Conservation (phyloP, 2,888 invertebrate genomes). For the Spodoptera picta region DNA sequence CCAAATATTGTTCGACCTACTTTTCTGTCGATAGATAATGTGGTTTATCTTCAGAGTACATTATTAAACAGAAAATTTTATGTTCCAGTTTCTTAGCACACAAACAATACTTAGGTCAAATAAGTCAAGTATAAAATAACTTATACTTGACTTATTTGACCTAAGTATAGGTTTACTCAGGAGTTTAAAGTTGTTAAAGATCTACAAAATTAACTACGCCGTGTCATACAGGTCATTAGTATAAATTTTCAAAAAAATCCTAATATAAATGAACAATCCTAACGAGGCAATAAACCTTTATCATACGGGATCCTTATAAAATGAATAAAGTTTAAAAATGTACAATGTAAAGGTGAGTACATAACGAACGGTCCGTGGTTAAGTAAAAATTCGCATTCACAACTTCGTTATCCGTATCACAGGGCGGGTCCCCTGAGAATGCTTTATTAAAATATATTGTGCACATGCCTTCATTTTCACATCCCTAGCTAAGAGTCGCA, state of each 20-base stretch:
- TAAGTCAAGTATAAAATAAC: too few species aligned
- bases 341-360: conserved; percentile 52
- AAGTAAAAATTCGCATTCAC: conserved; percentile 83
- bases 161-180: too few species aligned
- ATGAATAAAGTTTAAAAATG: conserved; percentile 51
- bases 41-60: too few species aligned
- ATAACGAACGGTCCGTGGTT: conserved; percentile 70
- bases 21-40: conserved; percentile 3
- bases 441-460: conserved; percentile 88
- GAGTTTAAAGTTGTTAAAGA: too few species aligned
- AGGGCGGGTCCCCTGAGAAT: conserved; percentile 78
- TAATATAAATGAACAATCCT: too few species aligned
- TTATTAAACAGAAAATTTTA: too few species aligned
- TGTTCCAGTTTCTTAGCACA: too few species aligned
- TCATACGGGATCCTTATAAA: conserved; percentile 33
- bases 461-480: conserved; percentile 78
- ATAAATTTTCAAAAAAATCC: too few species aligned
- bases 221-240: too few species aligned
- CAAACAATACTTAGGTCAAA: too few species aligned
- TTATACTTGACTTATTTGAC: too few species aligned
- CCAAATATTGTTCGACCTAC: conserved; percentile 13
- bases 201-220: too few species aligned
- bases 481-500: conserved; percentile 62
- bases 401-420: conserved; percentile 82
- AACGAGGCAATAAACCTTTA: conserved; percentile 13